Base-by-base conservation (phyloP, 1,140 invertebrate genomes). In the Centruroides sculpturatus region DNA sequence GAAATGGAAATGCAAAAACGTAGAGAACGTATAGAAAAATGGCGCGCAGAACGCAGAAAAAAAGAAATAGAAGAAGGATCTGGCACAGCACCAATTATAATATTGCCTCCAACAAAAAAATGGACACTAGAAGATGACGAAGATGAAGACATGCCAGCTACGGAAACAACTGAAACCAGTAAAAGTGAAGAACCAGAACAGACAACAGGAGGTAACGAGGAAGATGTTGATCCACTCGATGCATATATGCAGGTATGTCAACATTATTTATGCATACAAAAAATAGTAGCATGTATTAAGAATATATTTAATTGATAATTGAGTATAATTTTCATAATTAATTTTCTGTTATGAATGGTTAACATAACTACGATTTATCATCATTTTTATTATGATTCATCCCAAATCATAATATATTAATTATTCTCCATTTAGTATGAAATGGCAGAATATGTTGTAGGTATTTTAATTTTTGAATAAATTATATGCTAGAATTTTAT, bases 1-100 rank as follows among this genome's bases (percentile, higher is more conserved):
- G 95, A 98, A 71, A 76, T 86, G 13, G 93, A 97, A 78, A 98
- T 98, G 93, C 89, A 92, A 70, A 97, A 95, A 73, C 79, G 94
- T 47, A 75, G 92, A 35, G 93, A 98, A 70, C 81, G 90, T 46
- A 93, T 95, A 59, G 92, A 96, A 76, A 80, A 90, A 63, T 95
- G 91, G 90, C 76, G 91, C 63, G 84, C 85, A 4, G 88, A 92
- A 68, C 81, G 90, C 10, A 93, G 92, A 70, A 85, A 86, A 61
- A 87, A 87, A 70, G 87, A 91, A 46, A 66, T 59, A 11, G 58
- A 63, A 34, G 67, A 62, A 56, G 55, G 56, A 41, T 13, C 70
- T 58, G 77, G 71, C 64, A 48, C 10, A n/a, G 5, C 34, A 34
- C 3, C 59, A 8, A 56, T 50, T 23, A 35, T 62, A 4, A 57